Conservation (phyloP, 2,888 invertebrate species). For the Meteorus colon region DNA sequence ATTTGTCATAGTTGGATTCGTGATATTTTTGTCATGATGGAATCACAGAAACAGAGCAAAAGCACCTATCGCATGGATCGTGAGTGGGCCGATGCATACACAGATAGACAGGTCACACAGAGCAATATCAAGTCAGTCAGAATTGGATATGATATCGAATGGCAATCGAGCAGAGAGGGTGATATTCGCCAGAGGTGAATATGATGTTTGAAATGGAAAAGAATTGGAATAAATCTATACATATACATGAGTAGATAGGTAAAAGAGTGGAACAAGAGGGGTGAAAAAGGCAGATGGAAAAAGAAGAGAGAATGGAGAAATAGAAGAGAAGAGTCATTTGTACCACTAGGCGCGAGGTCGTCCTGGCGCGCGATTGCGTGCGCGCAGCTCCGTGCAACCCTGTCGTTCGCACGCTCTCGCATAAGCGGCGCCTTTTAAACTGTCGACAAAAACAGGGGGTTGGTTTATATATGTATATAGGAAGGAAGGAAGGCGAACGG, state of each 20-base stretch:
- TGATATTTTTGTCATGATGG: neutral
- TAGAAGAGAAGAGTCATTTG: slow-evolving; percentile 65
- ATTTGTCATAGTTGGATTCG: neutral
- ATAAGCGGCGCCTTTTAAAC: slow-evolving; percentile 56
- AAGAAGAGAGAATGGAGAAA: slow-evolving; percentile 20
- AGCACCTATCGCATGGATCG: neutral
- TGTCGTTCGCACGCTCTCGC: slow-evolving; percentile 66
- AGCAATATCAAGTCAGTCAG: slow-evolving; percentile 35
- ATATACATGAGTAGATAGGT: slow-evolving; percentile 27
- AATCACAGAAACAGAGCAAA: slow-evolving; percentile 3
- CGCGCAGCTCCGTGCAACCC: slow-evolving; percentile 60
- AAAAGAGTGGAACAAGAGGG: slow-evolving; percentile 14
- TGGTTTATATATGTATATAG: neutral
- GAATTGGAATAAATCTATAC: slow-evolving; percentile 27
- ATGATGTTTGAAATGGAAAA: slow-evolving; percentile 24
- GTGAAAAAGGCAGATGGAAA: neutral
- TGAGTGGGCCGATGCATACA: neutral
- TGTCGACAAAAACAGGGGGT: slow-evolving; percentile 24
- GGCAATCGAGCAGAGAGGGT: slow-evolving; percentile 38
- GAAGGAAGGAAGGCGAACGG: neutral
- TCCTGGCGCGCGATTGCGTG: slow-evolving; percentile 64
- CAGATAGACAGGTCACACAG: slow-evolving; percentile 8
- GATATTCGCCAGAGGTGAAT: slow-evolving; percentile 22
- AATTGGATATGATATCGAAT: slow-evolving; percentile 47
- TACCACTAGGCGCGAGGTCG: slow-evolving; percentile 70